A percentile compares a stretch with the other conserved stretches of the same genome.
Evolutionary conservation across 2,797 vertebrate genomes (phyloP).

Genomic region (Rhinoraja longicauda): DNA sequence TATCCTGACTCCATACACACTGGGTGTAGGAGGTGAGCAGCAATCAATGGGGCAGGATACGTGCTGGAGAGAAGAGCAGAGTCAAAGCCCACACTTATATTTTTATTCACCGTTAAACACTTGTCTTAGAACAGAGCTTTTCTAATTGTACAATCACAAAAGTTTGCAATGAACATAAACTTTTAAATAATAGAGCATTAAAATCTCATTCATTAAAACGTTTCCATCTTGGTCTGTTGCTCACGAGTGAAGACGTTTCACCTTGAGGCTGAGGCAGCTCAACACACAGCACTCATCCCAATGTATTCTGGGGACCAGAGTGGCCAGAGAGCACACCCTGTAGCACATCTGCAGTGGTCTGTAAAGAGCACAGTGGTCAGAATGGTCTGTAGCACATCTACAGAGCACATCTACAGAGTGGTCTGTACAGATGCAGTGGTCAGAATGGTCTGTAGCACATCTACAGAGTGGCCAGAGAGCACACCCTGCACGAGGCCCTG

Average conservation of each 20-base stretch:
- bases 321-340: neutral
- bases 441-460: no score
- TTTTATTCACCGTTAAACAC: constrained; percentile 31
- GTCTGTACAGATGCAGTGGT: no score
- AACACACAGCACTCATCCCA: neutral
- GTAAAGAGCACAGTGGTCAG: no score
- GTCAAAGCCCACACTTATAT: neutral
- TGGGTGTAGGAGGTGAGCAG: neutral
- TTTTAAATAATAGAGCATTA: constrained; percentile 37
- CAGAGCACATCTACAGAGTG: no score
- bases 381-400: no score
- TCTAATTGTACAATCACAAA: constrained; percentile 35
- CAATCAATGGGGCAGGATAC: constrained; percentile 1
- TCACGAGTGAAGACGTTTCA: neutral
- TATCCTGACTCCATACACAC: constrained; percentile 20
- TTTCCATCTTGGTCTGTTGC: neutral
- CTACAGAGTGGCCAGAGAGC: neutral
- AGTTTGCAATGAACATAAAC: constrained; percentile 32
- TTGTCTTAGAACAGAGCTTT: constrained; percentile 29
- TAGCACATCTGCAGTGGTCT: no score
- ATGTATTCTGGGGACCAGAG: neutral
- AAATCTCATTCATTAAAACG: constrained; percentile 36
- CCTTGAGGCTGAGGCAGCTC: neutral
- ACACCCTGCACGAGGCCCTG: neutral
- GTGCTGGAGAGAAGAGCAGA: constrained; percentile 8